Percentiles rank a stretch among this genome's conserved stretches.
These are phyloP conservation scores for Dasysyrphus tricinctus DNA, from an alignment of 2,888 invertebrate species.

Conservation along the genomic window DNA sequence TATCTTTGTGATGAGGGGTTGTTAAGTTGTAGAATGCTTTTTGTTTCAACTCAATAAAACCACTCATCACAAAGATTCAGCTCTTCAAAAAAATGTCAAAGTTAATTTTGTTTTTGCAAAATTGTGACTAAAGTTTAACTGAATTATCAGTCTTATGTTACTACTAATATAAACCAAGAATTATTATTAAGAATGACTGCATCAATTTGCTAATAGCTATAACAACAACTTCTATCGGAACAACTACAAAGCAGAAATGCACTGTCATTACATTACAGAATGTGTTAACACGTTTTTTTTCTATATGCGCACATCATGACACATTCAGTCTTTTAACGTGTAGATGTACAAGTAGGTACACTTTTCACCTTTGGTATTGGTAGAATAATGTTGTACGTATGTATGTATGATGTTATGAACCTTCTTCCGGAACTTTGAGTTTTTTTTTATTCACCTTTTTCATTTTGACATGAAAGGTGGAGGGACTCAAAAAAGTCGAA, in stretches of 20 bases:
- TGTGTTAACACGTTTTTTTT: conserved; percentile 16
- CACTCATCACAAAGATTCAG: too few relatives aligned
- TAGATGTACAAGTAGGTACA: too few relatives aligned
- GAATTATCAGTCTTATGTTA: too few relatives aligned
- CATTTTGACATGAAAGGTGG: background rate
- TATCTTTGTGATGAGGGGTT: too few relatives aligned
- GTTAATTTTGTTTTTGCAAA: background rate
- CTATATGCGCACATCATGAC: conserved; percentile 6
- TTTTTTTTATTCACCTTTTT: conserved; percentile 11
- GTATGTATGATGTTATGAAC: background rate
- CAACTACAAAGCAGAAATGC: background rate
- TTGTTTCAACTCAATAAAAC: too few relatives aligned
- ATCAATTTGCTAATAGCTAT: background rate
- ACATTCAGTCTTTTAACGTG: background rate
- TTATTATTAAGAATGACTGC: background rate
- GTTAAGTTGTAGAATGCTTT: too few relatives aligned
- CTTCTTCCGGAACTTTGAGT: conserved; percentile 3
- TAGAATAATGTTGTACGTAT: background rate
- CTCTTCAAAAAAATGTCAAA: too few relatives aligned
- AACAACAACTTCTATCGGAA: background rate
- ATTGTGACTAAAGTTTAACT: too few relatives aligned
- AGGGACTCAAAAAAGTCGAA: background rate
- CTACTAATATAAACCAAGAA: too few relatives aligned
- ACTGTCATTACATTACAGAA: conserved; percentile 21
- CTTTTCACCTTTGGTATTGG: too few relatives aligned